Evolutionary conservation across 2,113 vertebrate genomes (phyloP), one percentile per base, ranked within the genome.

Genomic region (Ptychochromis oligacanthus): DNA sequence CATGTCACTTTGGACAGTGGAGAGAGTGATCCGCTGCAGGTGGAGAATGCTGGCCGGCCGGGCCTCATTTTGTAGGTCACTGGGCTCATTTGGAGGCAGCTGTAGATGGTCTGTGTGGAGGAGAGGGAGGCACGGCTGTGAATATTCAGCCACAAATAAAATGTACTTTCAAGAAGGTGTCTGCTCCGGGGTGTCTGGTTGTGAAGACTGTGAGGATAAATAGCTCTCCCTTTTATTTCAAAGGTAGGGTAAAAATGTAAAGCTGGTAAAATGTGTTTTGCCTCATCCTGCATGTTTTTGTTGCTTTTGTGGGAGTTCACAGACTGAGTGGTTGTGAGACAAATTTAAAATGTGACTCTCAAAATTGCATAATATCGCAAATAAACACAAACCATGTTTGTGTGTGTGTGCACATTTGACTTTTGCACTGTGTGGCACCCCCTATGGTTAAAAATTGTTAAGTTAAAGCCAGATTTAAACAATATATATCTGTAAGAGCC

Each of bases 31-130:
- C 70, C 18, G 88, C 70, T 88, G 64, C 40, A 75, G 85, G 67
- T 88, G 84, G 56, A 76, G 82, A 77, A 83, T 34, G 18, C 43
- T 52, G 52, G 65, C 49, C 20, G 70, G 87, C 81, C 87, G 57
- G 28, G 88, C 80, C 90, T 94, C 76, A 83, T 91, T 93, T 91
- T 87, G 87, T 77, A 91, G 94, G 91, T 93, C 93, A 91, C 4
- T 79, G 87, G 88, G 62, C 91, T 90, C 86, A 86, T 91, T 91
- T 90, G 82, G 89, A 81, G 82, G 81, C 78, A 77, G 78, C 43
- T 74, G 79, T 40, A 78, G 70, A 81, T 13, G 77, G 62, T 54
- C 79, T 34, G 60, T 76, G 64, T 56, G 64, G 43, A 55, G 43
- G 46, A 46, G 2, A 31, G 36, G 75, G 62, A 60, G 49, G 20